Evolutionary conservation across 2,888 invertebrate species (phyloP), one percentile per base, ranked within the genome.

Genomic region (Erebia aethiops): DNA sequence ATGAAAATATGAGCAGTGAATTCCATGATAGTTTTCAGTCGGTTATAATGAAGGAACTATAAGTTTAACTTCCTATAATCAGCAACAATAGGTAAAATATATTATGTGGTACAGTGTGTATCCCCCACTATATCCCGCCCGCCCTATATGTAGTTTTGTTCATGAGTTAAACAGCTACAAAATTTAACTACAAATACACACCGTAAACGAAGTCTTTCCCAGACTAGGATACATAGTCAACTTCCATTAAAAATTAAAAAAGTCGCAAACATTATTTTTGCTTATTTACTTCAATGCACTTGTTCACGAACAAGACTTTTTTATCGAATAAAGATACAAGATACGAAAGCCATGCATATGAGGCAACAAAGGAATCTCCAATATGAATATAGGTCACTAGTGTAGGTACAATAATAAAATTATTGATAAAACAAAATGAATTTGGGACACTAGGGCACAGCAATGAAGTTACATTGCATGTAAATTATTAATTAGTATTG

Each of bases 341-440:
- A 54, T 54, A 54, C 35, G 7, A 35, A 35, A 35, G 13, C 56
- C 56, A 21, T 13, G 56, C 13, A 1, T 4, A 10, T 54, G 16
- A 8, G 9, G 8, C 13, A 18, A 56, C 26, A 62, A 57, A 5
- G 57, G 21, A 70, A 60, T 2, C 13, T 11, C 13, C n/a, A 21
- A 70, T 65, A 56, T 70, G 65, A 21, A 70, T 65, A 56, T 70
- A 67, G 72, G 70, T 73, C 72, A 70, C 52, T 18, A 57, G 26
- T 51, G 35, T 61, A 43, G n/a, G n/a, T n/a, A n/a, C 64, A 56
- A 68, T 65, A 67, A 49, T 49, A 46, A 46, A 26, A 64, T 61
- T 73, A 73, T 73, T 68, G 72, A 73, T 64, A 70, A 65, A 73
- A 73, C 72, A 52, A 18, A n/a, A 61, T 11, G n/a, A 43, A n/a